These are phyloP conservation scores for Ptilodon capucinus DNA, from an alignment of 2,888 invertebrate genomes.

Conservation along the genomic window DNA sequence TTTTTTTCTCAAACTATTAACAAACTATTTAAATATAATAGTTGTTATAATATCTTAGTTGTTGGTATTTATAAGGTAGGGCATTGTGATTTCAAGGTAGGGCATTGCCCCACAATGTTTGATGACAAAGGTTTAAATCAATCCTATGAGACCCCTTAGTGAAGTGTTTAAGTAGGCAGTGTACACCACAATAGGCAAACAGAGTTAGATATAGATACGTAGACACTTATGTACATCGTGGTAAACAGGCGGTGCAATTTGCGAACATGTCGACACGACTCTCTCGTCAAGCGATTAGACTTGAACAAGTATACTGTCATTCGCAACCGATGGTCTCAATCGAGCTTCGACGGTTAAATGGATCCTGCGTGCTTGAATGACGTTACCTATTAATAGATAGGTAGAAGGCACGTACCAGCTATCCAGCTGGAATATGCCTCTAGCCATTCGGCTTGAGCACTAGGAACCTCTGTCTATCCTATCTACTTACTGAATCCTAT, in stretches of 20 bases:
- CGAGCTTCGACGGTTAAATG: conserved; percentile 44
- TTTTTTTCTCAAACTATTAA: no score
- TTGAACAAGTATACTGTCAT: conserved; percentile 51
- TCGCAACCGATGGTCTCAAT: conserved; percentile 45
- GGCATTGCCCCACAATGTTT: no score
- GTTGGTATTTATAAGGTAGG: no score
- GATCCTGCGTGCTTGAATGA: conserved; percentile 32
- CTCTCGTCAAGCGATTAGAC: conserved; percentile 52
- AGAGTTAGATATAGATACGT: conserved; percentile 56
- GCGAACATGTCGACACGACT: conserved; percentile 48
- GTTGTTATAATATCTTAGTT: no score
- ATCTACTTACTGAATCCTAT: no score
- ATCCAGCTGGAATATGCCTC: no score
- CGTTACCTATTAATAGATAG: conserved; percentile 6
- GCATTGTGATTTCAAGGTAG: no score
- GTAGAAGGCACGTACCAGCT: conserved; percentile 6
- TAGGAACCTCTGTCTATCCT: no score
- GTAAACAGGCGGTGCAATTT: conserved; percentile 61
- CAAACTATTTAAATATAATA: no score
- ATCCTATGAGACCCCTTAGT: conserved; percentile 13
- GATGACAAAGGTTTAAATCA: conserved; percentile 18
- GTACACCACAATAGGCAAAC: conserved; percentile 45
- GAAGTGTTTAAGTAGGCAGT: conserved; percentile 39
- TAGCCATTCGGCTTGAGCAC: no score
- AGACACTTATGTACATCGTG: conserved; percentile 39